Evolutionary conservation across 2,888 invertebrate genomes (phyloP), one percentile per base, ranked within the genome.

Genomic region (Drosophila peninsularis): DNA sequence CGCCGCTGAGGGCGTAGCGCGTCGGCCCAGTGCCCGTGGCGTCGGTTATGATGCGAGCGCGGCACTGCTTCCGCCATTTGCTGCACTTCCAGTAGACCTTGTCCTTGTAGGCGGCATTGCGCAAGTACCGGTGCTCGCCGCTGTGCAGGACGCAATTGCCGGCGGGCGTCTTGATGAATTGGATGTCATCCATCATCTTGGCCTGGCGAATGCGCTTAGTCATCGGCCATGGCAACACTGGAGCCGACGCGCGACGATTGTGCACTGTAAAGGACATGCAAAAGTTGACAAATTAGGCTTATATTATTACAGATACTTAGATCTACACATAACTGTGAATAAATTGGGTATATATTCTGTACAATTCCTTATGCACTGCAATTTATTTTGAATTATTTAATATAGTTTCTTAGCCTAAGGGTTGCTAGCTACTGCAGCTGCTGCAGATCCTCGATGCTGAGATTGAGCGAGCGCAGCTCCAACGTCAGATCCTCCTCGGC

Each of bases 1-100:
- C 89, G 55, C 92, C 93, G 75, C 92, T 92, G 14, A 92, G 71
- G 17, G 80, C 80, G 37, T 76, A 82, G 4, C 80, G 75, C 0
- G 76, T 19, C 17, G 75, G 71, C 0, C 65, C 72, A 56, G 82
- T 87, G 49, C 87, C 70, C 24, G 88, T 75, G 17, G 88, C 62
- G 36, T 89, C 90, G 1, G 92, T 92, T 14, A 92, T 93, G 5
- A 92, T 90, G 61, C 93, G 86, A 9, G 92, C 92, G 34, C 91
- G 91, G 58, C 93, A 93, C 55, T 90, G 89, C 36, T 82, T 90
- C 69, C 92, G 92, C 93, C 93, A 93, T 67, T 91, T 92, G 42
- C 92, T 90, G 82, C 92, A 93, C 78, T 93, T 93, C 92, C 92
- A 93, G 67, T 93, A 93, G 10, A 91, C 83, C 69, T 92, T 92